Conservation (phyloP, 2,888 invertebrate species). For the Abrostola tripartita region DNA sequence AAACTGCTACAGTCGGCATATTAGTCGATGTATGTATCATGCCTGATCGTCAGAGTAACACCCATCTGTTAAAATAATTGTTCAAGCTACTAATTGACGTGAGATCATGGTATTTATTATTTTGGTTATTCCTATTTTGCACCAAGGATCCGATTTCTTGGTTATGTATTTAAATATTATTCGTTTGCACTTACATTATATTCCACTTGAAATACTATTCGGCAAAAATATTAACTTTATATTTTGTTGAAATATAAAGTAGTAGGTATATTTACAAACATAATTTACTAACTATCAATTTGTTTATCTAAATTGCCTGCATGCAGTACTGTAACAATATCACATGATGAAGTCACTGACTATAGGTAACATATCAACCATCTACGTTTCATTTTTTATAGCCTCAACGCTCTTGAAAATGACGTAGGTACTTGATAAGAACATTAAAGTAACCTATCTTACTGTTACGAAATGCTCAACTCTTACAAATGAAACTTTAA, state of each 20-base stretch:
- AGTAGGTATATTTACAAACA: not conserved
- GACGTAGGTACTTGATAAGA: constrained; percentile 17
- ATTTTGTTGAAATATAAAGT: not conserved
- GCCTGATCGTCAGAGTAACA: too few relatives aligned
- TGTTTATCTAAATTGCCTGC: constrained; percentile 14
- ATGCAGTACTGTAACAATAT: constrained; percentile 7
- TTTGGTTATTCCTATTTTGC: too few relatives aligned
- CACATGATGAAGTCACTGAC: not conserved
- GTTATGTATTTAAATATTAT: too few relatives aligned
- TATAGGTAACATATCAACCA: constrained; percentile 1
- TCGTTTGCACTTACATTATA: too few relatives aligned
- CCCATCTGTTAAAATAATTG: too few relatives aligned
- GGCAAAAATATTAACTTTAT: too few relatives aligned
- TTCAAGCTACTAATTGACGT: too few relatives aligned
- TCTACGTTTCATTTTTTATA: constrained; percentile 3
- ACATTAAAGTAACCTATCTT: constrained; percentile 6
- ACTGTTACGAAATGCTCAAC: constrained; percentile 4
- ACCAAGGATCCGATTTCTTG: too few relatives aligned
- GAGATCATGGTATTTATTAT: too few relatives aligned
- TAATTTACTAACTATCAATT: constrained; percentile 3
- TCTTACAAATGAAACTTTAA: not conserved
- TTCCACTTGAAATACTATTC: too few relatives aligned
- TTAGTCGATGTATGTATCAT: too few relatives aligned
- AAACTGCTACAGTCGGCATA: too few relatives aligned
- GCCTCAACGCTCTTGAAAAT: constrained; percentile 1